Evolutionary conservation across 2,113 vertebrate genomes (phyloP).

Genomic region (Ptilonorhynchus violaceus): DNA sequence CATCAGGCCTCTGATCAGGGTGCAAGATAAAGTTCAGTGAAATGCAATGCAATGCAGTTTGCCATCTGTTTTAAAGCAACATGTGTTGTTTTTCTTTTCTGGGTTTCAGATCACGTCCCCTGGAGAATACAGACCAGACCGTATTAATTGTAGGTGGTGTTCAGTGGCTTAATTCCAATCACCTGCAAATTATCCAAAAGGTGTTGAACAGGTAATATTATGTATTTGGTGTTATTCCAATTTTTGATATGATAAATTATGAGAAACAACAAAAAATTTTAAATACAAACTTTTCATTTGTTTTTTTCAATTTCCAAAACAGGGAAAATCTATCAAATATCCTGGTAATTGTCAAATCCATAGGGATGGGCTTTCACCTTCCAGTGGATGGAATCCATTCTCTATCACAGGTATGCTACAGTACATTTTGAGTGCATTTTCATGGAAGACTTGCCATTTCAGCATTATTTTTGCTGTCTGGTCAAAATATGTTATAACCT

Average conservation of each 20-base stretch:
- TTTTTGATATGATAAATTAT: background rate
- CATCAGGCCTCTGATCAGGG: slow-evolving; percentile 35
- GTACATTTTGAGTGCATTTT: background rate
- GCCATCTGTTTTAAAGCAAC: slow-evolving; percentile 66
- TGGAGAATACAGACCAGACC: slow-evolving; percentile 84
- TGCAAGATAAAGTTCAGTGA: slow-evolving; percentile 62
- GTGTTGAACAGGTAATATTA: slow-evolving; percentile 80
- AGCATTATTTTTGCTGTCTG: background rate
- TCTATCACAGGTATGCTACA: slow-evolving; percentile 79
- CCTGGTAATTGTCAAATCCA: slow-evolving; percentile 90
- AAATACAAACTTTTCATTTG: background rate
- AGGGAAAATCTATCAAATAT: slow-evolving; percentile 87
- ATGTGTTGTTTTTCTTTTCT: slow-evolving; percentile 63
- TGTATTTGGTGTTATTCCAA: background rate
- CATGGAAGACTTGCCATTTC: background rate
- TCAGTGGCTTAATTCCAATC: slow-evolving; percentile 91
- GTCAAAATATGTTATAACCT: background rate
- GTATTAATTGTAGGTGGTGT: slow-evolving; percentile 93
- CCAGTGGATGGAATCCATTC: slow-evolving; percentile 89
- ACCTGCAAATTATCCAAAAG: slow-evolving; percentile 85
- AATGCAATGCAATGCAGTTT: slow-evolving; percentile 52
- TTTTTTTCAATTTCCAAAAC: slow-evolving; percentile 11
- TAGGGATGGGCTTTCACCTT: slow-evolving; percentile 96
- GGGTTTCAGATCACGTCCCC: slow-evolving; percentile 85
- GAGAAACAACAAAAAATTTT: background rate